Conservation (phyloP, 2,113 vertebrate species). For the Hypocryptadius cinnamomeus region DNA sequence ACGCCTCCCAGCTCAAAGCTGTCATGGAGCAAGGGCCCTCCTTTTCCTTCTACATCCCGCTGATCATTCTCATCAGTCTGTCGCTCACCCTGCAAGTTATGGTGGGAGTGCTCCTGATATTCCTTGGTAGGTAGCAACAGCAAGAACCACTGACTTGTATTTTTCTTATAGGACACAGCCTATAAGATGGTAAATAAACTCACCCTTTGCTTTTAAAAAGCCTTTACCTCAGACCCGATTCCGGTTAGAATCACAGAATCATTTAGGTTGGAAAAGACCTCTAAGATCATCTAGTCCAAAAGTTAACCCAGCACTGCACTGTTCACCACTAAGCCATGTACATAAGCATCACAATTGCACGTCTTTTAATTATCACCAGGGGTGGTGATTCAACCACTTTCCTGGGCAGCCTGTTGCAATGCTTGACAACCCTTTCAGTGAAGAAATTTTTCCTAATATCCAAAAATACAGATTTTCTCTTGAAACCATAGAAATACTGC, state of each 20-base stretch:
- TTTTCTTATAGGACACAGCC: neutral
- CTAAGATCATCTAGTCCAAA: neutral
- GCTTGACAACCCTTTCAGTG: neutral
- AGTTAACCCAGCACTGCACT: neutral
- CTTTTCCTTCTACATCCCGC: conserved; percentile 79
- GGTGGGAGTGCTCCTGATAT: conserved; percentile 91
- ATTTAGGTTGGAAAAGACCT: neutral
- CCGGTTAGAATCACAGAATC: neutral
- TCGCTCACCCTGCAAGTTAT: conserved; percentile 84
- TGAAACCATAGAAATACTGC: neutral
- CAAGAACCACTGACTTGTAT: neutral
- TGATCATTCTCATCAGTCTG: conserved; percentile 86
- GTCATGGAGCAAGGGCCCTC: conserved; percentile 83
- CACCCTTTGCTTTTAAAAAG: neutral
- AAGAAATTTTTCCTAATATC: neutral
- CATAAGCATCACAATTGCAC: neutral
- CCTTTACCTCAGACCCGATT: neutral
- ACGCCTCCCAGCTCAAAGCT: conserved; percentile 93
- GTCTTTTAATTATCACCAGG: neutral
- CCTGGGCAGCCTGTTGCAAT: neutral
- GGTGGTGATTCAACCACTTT: neutral
- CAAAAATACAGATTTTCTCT: neutral
- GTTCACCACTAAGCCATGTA: neutral
- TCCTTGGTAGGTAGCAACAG: conserved; percentile 79
- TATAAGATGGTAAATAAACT: neutral